phyloP scores from a whole-genome alignment of 2,797 vertebrate species.

The Morelia viridis region DNA sequence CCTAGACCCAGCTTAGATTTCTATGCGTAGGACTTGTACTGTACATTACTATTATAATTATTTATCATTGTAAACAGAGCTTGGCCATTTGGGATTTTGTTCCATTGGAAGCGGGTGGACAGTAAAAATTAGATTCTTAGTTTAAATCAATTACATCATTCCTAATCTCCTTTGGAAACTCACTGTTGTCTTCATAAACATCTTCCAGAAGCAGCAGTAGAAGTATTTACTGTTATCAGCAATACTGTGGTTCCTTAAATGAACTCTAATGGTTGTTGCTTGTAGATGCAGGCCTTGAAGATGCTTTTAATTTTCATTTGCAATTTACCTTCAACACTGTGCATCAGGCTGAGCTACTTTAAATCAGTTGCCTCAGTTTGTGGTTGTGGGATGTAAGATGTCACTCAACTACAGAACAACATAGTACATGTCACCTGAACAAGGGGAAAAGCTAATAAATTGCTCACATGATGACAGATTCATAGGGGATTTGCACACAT shows the following conservation, averaged over 20 bases:
- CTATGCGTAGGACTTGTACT: not conserved
- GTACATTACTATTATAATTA: not conserved
- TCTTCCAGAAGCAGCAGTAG: not conserved
- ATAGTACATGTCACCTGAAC: slow-evolving; percentile 1
- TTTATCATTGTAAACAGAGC: slow-evolving; percentile 31
- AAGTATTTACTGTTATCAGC: slow-evolving; percentile 32
- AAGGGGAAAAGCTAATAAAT: slow-evolving; percentile 4
- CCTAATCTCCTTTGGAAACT: slow-evolving; percentile 20
- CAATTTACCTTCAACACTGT: slow-evolving; percentile 22
- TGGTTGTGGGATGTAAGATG: not conserved
- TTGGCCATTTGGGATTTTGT: slow-evolving; percentile 25
- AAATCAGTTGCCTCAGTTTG: not conserved
- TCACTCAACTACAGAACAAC: not conserved
- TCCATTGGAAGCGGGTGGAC: slow-evolving; percentile 21
- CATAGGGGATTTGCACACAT: not conserved
- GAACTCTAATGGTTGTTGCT: slow-evolving; percentile 11
- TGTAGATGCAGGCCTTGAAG: slow-evolving; percentile 6
- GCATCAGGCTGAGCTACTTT: slow-evolving; percentile 18
- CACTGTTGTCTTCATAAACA: slow-evolving; percentile 14
- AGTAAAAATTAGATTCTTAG: slow-evolving; percentile 33
- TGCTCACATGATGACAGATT: not conserved
- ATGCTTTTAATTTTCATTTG: slow-evolving; percentile 34
- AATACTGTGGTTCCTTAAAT: slow-evolving; percentile 9
- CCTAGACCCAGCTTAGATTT: not conserved
- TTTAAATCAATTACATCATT: slow-evolving; percentile 22